phyloP scores from a whole-genome alignment of 2,113 vertebrate species.

The Aythya baeri region DNA sequence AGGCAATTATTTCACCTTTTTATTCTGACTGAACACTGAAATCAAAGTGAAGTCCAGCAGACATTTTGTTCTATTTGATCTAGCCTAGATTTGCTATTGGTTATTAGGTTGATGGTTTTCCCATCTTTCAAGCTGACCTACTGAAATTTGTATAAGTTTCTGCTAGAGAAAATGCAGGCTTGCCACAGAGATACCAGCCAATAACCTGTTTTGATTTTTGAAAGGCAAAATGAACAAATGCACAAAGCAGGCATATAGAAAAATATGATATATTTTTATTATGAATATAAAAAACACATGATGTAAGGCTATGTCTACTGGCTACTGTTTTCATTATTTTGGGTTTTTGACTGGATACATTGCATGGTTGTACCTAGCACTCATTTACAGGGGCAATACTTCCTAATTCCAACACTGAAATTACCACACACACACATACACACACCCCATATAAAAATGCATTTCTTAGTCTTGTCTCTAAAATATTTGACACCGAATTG shows the following conservation, averaged over 20 bases:
- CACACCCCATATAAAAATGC: neutral
- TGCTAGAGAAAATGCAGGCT: neutral
- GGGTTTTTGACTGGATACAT: neutral
- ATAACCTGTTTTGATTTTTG: neutral
- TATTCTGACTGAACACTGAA: neutral
- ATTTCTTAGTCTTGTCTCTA: neutral
- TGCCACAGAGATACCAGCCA: neutral
- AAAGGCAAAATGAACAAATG: neutral
- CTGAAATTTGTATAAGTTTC: conserved; percentile 22
- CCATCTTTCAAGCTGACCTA: conserved; percentile 24
- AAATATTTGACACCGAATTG: conserved; percentile 9
- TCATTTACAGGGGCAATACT: neutral
- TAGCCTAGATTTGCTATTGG: neutral
- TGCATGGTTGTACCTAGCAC: neutral
- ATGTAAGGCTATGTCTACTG: neutral
- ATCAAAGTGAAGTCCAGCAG: conserved; percentile 9
- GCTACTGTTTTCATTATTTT: neutral
- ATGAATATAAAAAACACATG: neutral
- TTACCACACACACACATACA: neutral
- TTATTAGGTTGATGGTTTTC: neutral
- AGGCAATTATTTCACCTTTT: neutral
- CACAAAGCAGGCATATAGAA: neutral
- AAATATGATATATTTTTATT: too few species aligned
- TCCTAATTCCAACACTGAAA: neutral
- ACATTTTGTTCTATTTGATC: conserved; percentile 21